These are phyloP conservation scores for Podarcis raffonei DNA, from an alignment of 2,113 vertebrate genomes.

Conservation along the genomic window DNA sequence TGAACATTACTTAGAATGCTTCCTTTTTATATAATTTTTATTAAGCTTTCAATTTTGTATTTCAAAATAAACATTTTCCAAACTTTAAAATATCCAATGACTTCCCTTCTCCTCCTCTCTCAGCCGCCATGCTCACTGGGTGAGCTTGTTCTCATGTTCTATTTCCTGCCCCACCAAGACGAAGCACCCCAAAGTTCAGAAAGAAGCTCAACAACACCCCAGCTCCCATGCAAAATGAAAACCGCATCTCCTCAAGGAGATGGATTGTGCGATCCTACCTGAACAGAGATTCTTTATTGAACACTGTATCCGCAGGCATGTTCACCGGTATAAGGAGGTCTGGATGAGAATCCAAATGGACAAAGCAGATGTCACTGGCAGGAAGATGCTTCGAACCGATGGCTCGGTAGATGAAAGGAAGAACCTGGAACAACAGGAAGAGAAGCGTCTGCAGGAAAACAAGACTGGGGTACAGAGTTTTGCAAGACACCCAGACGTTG, in stretches of 20 bases:
- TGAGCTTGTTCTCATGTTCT: too few relatives aligned
- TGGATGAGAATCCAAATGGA: conserved; percentile 96
- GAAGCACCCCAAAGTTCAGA: not conserved
- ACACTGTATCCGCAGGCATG: conserved; percentile 93
- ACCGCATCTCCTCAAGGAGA: too few relatives aligned
- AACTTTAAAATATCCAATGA: too few relatives aligned
- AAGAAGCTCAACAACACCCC: not conserved
- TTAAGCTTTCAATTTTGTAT: too few relatives aligned
- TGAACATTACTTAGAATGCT: not conserved
- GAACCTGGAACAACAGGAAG: conserved; percentile 77
- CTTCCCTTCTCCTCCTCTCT: too few relatives aligned
- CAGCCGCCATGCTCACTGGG: too few relatives aligned
- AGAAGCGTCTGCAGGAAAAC: not conserved
- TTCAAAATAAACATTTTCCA: too few relatives aligned
- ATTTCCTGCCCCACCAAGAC: not conserved
- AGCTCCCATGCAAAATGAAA: not conserved
- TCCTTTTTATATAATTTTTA: not conserved
- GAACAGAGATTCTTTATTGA: conserved; percentile 92
- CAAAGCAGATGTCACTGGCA: conserved; percentile 81
- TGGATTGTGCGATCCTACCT: conserved; percentile 72
- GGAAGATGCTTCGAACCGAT: conserved; percentile 94
- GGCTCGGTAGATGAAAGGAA: conserved; percentile 91
- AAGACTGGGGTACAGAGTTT: not conserved
- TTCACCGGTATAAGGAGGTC: conserved; percentile 97
- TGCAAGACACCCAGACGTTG: not conserved